phyloP scores from a whole-genome alignment of 2,888 invertebrate species.

The Cecidostiba fungosa region DNA sequence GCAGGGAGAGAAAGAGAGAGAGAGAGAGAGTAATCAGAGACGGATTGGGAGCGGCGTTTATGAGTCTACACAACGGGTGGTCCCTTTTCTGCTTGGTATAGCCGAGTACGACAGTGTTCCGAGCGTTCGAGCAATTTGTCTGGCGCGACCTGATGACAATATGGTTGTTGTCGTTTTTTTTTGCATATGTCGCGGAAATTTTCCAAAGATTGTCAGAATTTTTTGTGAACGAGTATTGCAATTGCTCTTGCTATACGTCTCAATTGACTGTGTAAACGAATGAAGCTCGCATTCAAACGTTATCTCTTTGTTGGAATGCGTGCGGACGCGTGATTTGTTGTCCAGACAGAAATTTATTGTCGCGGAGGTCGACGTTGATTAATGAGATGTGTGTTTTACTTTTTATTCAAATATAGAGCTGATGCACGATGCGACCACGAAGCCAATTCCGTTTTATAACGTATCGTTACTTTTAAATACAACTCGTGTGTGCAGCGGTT shows the following conservation, averaged over 20 bases:
- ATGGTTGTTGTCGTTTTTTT: neutral
- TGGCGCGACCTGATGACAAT: neutral
- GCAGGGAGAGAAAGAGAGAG: neutral
- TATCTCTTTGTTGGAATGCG: neutral
- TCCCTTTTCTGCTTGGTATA: constrained; percentile 18
- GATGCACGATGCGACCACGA: constrained; percentile 10
- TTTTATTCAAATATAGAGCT: constrained; percentile 17
- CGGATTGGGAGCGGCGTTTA: constrained; percentile 19
- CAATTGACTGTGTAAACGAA: neutral
- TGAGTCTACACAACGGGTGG: constrained; percentile 17
- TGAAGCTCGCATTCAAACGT: neutral
- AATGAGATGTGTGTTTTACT: constrained; percentile 38
- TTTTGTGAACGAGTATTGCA: too few relatives aligned
- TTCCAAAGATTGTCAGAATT: neutral
- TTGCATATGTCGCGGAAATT: neutral
- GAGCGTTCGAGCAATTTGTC: constrained; percentile 11
- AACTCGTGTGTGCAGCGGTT: neutral
- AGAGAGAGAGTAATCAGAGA: neutral
- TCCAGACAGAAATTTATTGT: constrained; percentile 16
- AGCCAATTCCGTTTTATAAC: neutral
- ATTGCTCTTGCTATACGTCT: neutral
- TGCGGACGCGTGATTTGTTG: constrained; percentile 28
- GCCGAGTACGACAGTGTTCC: neutral
- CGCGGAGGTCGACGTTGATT: constrained; percentile 42
- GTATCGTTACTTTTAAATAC: constrained; percentile 7